phyloP scores from a whole-genome alignment of 2,113 vertebrate genomes.

The Ursus arctos region DNA sequence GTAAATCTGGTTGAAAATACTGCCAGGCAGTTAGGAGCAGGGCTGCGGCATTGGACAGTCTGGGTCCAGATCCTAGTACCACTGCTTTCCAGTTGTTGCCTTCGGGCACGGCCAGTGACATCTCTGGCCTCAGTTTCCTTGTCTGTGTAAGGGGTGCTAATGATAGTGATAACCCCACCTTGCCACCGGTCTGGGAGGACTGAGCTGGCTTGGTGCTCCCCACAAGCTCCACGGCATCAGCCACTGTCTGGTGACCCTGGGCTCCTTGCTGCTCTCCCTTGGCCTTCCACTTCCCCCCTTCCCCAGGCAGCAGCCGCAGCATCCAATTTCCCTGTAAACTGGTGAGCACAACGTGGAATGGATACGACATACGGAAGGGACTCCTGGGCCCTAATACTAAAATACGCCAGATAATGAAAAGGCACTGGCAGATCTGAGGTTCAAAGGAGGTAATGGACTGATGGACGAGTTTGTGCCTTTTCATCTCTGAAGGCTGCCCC shows the following conservation, averaged over 20 bases:
- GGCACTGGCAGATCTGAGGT: not conserved
- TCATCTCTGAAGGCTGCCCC: not conserved
- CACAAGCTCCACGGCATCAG: fast-evolving
- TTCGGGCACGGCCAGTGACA: fast-evolving
- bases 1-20: not conserved
- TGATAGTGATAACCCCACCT: no score
- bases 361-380: not conserved
- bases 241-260: not conserved
- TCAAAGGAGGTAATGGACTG: not conserved
- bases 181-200: not conserved
- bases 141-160: not conserved
- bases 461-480: not conserved
- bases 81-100: not conserved
- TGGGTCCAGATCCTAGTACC: not conserved
- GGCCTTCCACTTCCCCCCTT: not conserved
- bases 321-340: not conserved
- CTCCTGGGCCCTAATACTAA: not conserved
- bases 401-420: not conserved
- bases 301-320: not conserved
- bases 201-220: not conserved
- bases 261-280: not conserved
- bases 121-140: not conserved
- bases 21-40: not conserved
- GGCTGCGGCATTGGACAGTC: not conserved
- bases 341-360: not conserved